Evolutionary conservation across 2,113 vertebrate genomes (phyloP), one percentile per base, ranked within the genome.

Genomic region (Lepus americanus): DNA sequence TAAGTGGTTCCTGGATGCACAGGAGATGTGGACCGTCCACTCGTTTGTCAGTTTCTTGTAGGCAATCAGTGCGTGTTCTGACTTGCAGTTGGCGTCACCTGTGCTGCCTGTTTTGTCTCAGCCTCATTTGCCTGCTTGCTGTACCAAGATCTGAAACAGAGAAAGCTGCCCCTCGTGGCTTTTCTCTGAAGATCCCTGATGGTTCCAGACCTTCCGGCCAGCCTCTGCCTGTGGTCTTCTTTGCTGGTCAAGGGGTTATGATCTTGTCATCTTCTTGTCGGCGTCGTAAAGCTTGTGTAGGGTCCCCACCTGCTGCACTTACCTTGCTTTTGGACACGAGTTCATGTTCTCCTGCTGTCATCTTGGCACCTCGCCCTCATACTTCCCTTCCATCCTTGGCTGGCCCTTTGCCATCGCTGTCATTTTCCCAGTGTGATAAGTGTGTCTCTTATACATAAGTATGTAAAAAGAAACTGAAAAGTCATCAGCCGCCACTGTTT

Each of bases 81-180:
- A 69, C 66, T 78, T 80, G 9, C n/a, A 44, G 11, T 19, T 67
- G 64, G 23, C 82, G 12, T 89, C 33, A 23, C 64, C 59, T 83
- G 7, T 12, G 9, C 51, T 73, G n/a, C 19, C 14, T 72, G 44
- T 90, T 84, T 86, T 55, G 72, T 55, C 23, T 74, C 80, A 63
- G 12, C 51, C 94, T 88, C 89, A 12, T 44, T 95, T 83, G 49
- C 81, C 74, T 93, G 17, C n/a, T 78, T 82, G 33, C 80, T 83
- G 84, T 53, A 17, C 44, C 63, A 76, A 53, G 84, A 81, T 72
- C 49, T 81, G 64, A 72, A 82, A 80, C 5, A 89, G 9, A 7
- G 81, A 61, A 74, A 89, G 5, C 79, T 78, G 36, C 12, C 77
- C 63, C 29, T 79, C 59, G 63, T 17, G 29, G 31, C n/a, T 64